Evolutionary conservation across 2,113 vertebrate species (phyloP), one percentile per base, ranked within the genome.

Genomic region (Sander vitreus): DNA sequence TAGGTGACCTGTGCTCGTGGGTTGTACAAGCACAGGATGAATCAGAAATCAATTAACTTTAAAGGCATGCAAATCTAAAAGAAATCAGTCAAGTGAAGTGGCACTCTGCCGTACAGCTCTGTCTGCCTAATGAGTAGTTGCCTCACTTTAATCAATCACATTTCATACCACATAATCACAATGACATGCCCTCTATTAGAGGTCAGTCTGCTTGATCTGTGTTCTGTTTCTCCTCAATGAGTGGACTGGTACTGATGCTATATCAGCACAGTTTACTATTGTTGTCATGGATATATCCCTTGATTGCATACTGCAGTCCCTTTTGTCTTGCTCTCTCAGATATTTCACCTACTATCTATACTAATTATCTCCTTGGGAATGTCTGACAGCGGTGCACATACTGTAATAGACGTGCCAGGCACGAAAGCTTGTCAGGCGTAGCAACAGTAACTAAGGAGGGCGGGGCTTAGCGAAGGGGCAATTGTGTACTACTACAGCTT

Each of bases 111-210:
- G 57, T 50, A 69, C 11, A 57, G 53, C 80, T 80, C 68, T 64
- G 59, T 78, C 87, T 70, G 59, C 63, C 78, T 93, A 90, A 93
- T 81, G 77, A 93, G 77, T 81, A 86, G 88, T 71, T 82, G 53
- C 86, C 85, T 89, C 74, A 76, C 75, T 90, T 93, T 94, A 94
- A 94, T 94, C 93, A 95, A 95, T 95, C 93, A 90, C 88, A 93
- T 95, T 94, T 94, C 91, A 94, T 91, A 93, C 79, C 88, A 88
- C 72, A 90, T 95, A 93, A 95, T 95, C 85, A 93, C 83, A 77
- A 89, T 86, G 91, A 92, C 75, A 91, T 85, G 88, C 89, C 88
- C 85, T 91, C 86, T 84, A 45, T 64, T 82, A 80, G 83, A 92
- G 91, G 91, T 93, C 89, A 92, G 70, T 18, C 23, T 30, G 75